Evolutionary conservation across 2,888 invertebrate species (phyloP), one percentile per base, ranked within the genome.

Genomic region (Megastigmus dorsalis): DNA sequence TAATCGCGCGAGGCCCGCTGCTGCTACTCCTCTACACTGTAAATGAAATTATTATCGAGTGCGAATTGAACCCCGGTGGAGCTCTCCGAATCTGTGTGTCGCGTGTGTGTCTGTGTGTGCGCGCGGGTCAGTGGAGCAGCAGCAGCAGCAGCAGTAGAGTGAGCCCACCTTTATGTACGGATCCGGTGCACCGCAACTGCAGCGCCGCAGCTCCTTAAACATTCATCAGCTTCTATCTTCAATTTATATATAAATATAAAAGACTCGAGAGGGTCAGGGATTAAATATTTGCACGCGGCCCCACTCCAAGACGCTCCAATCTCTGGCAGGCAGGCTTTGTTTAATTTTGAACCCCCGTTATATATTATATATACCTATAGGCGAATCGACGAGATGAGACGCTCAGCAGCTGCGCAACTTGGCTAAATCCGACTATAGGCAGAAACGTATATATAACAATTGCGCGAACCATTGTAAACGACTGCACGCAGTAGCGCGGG

Each of bases 81-180:
- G 6, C n/a, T n/a, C n/a, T n/a, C n/a, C n/a, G n/a, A n/a, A n/a
- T n/a, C n/a, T n/a, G n/a, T n/a, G n/a, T n/a, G n/a, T n/a, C n/a
- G n/a, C n/a, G n/a, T n/a, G n/a, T n/a, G n/a, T n/a, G n/a, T n/a
- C n/a, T n/a, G n/a, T n/a, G n/a, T 28, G 18, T n/a, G 41, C 23
- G 26, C 60, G 18, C 23, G 15, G 60, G 65, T 72, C 72, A 72
- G 38, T 72, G 52, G 66, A 72, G 43, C 72, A 66, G 4, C 2
- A 15, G 7, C 3, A 43, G n/a, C 28, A 20, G 0, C 18, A 33
- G 20, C 38, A 5, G n/a, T n/a, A n/a, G n/a, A n/a, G n/a, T n/a
- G n/a, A n/a, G n/a, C n/a, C n/a, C n/a, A n/a, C n/a, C n/a, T 28
- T 18, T n/a, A 30, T 15, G 26, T 52, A n/a, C 23, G 15, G 60